Conservation (phyloP, 2,113 vertebrate species). For the Acrocephalus arundinaceus region DNA sequence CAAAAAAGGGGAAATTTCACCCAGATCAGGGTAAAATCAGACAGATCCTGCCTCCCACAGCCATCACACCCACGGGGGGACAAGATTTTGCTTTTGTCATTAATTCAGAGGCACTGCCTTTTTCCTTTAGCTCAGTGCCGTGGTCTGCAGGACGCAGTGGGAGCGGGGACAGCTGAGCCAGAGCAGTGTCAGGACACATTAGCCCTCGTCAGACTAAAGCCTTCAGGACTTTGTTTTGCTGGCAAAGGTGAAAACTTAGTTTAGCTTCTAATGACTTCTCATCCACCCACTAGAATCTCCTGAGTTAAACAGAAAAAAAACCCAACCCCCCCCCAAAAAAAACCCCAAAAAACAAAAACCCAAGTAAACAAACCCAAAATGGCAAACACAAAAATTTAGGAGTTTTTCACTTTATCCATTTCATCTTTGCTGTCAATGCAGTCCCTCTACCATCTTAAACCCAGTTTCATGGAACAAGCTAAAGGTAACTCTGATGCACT, state of each 20-base stretch:
- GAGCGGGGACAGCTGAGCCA: background rate
- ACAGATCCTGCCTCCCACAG: background rate
- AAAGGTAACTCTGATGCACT: background rate
- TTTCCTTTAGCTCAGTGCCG: background rate
- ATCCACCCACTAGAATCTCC: background rate
- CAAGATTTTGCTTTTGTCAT: background rate
- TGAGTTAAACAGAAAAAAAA: background rate
- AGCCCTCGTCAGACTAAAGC: background rate
- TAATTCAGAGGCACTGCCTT: background rate
- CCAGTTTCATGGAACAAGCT: rapidly evolving
- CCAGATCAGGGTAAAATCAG: background rate
- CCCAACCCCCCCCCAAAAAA: no score
- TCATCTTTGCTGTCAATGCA: background rate
- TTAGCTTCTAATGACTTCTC: background rate
- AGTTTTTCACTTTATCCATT: background rate
- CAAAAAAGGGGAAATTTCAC: background rate
- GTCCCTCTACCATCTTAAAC: background rate
- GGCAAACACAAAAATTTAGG: background rate
- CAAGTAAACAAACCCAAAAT: no score
- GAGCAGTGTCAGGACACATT: background rate
- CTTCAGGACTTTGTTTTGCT: background rate
- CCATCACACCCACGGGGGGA: rapidly evolving
- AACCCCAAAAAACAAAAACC: no score
- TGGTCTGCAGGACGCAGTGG: background rate
- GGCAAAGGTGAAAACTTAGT: background rate